Conservation (phyloP, 1,140 invertebrate species). For the Calosoma granatense region DNA sequence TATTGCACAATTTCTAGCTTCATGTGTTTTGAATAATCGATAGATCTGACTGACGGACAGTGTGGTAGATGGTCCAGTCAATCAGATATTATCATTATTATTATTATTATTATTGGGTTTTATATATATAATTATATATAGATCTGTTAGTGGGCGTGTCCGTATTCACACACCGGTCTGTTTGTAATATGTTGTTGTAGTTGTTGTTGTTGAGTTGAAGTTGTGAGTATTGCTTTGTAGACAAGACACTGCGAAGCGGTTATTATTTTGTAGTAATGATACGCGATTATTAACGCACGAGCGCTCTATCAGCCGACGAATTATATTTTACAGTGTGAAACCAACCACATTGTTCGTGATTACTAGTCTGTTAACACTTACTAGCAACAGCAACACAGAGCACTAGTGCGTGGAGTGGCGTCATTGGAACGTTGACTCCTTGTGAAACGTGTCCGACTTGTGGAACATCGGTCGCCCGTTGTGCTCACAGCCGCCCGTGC, state of each 20-base stretch:
- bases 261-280: background rate
- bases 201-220: background rate
- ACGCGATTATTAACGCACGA: background rate
- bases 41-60: too few relatives aligned
- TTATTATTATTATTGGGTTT: too few relatives aligned
- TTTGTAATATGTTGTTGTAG: background rate
- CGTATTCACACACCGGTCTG: background rate
- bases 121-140: too few relatives aligned
- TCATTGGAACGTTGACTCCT: constrained; percentile 61
- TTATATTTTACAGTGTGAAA: background rate
- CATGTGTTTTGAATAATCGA: constrained; percentile 1
- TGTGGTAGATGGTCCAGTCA: too few relatives aligned
- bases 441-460: constrained; percentile 66
- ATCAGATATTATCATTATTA: background rate
- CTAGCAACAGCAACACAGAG: constrained; percentile 29
- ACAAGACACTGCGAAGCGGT: constrained; percentile 13
- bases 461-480: constrained; percentile 57
- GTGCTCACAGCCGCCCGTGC: constrained; percentile 31
- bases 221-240: constrained; percentile 11
- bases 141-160: too few relatives aligned
- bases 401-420: constrained; percentile 61
- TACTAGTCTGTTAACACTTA: constrained; percentile 1
- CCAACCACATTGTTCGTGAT: background rate
- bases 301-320: background rate
- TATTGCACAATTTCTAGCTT: constrained; percentile 25